Evolutionary conservation across 2,888 invertebrate genomes (phyloP).

Genomic region (Ennomos erosarius): DNA sequence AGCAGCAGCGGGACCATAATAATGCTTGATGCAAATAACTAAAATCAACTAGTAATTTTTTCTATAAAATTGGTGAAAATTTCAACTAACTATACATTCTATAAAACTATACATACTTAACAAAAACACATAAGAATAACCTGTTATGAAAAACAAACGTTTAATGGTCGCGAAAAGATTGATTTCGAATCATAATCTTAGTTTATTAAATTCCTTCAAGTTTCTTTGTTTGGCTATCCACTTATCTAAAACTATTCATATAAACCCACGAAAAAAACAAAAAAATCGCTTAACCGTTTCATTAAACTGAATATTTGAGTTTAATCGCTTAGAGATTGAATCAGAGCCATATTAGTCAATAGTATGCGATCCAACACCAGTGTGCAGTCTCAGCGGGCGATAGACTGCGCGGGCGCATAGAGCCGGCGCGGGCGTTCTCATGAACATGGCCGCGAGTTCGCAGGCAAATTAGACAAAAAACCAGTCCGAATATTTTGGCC

Average conservation of each 20-base stretch:
- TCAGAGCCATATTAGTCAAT: conserved; percentile 18
- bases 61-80: too few relatives aligned
- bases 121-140: too few relatives aligned
- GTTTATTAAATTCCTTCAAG: neutral
- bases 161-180: neutral
- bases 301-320: conserved; percentile 18
- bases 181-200: neutral
- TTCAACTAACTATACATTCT: too few relatives aligned
- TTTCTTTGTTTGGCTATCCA: conserved; percentile 15
- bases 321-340: conserved; percentile 29
- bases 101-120: too few relatives aligned
- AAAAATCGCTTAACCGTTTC: conserved; percentile 15
- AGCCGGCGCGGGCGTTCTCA: conserved; percentile 44
- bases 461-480: conserved; percentile 59
- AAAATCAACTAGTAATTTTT: neutral
- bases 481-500: conserved; percentile 64
- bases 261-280: conserved; percentile 1
- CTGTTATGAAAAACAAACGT: too few relatives aligned
- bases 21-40: neutral
- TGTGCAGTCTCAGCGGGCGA: conserved; percentile 35
- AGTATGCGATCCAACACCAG: conserved; percentile 19
- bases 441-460: conserved; percentile 53
- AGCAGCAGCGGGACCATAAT: neutral
- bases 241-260: conserved; percentile 2
- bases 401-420: conserved; percentile 56